Base-by-base conservation (phyloP, 1,140 invertebrate species). In the Nixonia krombeini region DNA sequence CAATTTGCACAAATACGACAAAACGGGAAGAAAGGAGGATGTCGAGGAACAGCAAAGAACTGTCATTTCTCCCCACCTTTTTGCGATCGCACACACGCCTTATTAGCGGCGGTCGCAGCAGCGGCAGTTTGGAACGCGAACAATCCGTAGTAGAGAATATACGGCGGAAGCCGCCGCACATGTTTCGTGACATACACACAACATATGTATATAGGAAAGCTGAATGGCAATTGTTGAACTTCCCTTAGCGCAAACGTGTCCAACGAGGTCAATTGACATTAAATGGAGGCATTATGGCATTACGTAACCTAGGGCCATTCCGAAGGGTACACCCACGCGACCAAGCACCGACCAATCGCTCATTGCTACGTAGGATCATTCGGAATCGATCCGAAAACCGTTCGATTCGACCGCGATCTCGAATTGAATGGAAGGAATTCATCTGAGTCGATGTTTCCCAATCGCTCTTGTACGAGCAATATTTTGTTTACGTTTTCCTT, bases 251-350 rank as follows among this genome's bases (percentile, higher is more conserved):
- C 73, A 81, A 83, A 80, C 78, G 79, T 82, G 75, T 78, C 79
- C 76, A 85, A 83, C 81, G 82, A 84, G 83, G 83, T 84, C 82
- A 84, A 85, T 84, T 85, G 82, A 76, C 78, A 76, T 81, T 85
- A 85, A 85, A 85, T 82, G 76, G 73, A 78, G 71, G 75, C 70
- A 83, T 83, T 83, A 84, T 71, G 72, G 72, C 64, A 80, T 84
- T 82, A 83, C 78, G 74, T 77, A 83, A 83, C 72, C 71, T 82
- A 82, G 81, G 81, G 79, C 79, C 78, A 80, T 77, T 82, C 78
- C 74, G 78, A 81, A 83, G 81, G 79, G 80, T 80, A 83, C 77
- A 80, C 81, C 76, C 74, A 82, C 80, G 70, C 72, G 74, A 70
- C 66, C 35, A 62, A 61, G 40, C 35, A 46, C 42, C 26, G 46